Base-by-base conservation (phyloP, 30 jellyfish, hydroid and myxozoan species). In the Aurelia aurita region DNA sequence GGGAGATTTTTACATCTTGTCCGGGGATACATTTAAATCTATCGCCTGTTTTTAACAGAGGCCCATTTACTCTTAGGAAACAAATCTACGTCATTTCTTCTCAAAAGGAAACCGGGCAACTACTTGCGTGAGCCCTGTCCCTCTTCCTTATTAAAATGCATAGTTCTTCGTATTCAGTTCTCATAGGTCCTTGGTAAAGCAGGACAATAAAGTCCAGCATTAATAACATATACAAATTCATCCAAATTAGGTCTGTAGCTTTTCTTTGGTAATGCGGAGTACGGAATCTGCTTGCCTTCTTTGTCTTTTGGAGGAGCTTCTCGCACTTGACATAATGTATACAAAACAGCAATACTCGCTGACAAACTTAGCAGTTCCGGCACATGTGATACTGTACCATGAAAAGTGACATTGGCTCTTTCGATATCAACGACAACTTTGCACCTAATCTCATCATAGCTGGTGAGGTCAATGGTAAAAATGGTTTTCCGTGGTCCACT, bases 281-380 rank as follows among this genome's bases (percentile, higher is more conserved):
- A 46, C 1, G 95, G 61, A 11, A 64, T 22, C 74, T 62, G 34
- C 4, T 49, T 74, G 12, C 90, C 89, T 5, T 28, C 63, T 20
- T 74, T 79, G 62, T 61, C 89, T 7, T 10, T 34, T 31, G 93
- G 91, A 3, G 97, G 97, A 14, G 96, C 67, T 11, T 91, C 85
- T 46, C 97, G 60, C 20, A 96, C 92, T 47, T 90, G 97, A 61
- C 97, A 90, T 45, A 90, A 81, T 21, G 88, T 80, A 72, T 72
- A 90, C 39, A 84, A 75, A 0, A 90, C 91, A 14, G 97, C 97
- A 29, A 90, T 27, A 69, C 95, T 72, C 15, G 85, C 74, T 13
- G 82, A 91, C 8, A 90, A 26, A 53, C 96, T 58, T 0, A 82
- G 25, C n/a, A 63, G 54, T 69, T 90, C 97, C 32, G 97, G 91